Evolutionary conservation across 2,888 invertebrate genomes (phyloP).

Genomic region (Pammene aurita): DNA sequence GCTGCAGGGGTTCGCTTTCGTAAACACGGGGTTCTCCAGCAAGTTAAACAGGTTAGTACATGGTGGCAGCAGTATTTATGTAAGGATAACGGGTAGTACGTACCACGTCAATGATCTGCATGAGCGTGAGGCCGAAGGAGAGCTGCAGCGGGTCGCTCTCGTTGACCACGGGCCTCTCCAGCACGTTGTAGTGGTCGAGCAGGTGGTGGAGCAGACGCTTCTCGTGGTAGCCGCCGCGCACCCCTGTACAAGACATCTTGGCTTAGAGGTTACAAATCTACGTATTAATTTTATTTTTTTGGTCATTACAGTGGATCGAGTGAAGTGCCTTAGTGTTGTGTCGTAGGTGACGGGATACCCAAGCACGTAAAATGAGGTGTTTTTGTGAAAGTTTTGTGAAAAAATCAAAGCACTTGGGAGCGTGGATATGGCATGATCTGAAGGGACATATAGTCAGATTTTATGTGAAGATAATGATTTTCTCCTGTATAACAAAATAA

Average conservation of each 20-base stretch:
- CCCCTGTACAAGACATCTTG: slow-evolving; percentile 81
- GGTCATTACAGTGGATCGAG: no score
- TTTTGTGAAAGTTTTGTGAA: no score
- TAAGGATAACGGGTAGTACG: neutral
- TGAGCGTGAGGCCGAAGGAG: slow-evolving; percentile 97
- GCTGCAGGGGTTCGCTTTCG: slow-evolving; percentile 97
- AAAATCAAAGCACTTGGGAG: no score
- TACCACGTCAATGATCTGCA: slow-evolving; percentile 99
- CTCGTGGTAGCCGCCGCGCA: slow-evolving; percentile 95
- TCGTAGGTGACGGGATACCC: no score
- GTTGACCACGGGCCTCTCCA: slow-evolving; percentile 97
- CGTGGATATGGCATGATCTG: no score
- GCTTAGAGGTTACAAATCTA: slow-evolving; percentile 19
- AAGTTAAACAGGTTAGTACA: slow-evolving; percentile 97
- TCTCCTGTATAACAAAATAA: no score
- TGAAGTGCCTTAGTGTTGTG: no score
- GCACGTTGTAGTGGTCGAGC: slow-evolving; percentile 95
- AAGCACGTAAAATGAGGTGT: no score
- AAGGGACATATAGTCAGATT: no score
- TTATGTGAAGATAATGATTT: no score
- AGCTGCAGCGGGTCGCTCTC: slow-evolving; percentile 97
- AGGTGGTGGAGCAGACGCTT: slow-evolving; percentile 95
- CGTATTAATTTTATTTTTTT: no score
- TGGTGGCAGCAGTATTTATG: slow-evolving; percentile 92
- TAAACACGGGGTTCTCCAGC: slow-evolving; percentile 96